Conservation (phyloP, 2,888 invertebrate genomes). For the Icerya purchasi region DNA sequence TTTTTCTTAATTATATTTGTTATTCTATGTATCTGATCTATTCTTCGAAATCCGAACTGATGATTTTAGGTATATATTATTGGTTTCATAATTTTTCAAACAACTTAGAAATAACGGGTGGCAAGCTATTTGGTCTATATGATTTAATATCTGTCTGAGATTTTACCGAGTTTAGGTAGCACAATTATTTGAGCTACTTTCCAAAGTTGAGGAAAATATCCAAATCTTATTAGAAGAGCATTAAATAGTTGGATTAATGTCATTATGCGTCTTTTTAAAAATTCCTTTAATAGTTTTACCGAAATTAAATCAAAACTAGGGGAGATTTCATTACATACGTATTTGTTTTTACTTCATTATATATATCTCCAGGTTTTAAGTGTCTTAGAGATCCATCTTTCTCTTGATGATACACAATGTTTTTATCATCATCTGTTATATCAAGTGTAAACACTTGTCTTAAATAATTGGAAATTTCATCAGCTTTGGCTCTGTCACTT, state of each 20-base stretch:
- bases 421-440: not conserved
- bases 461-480: not conserved
- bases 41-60: not conserved
- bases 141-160: not conserved
- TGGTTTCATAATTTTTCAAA: not conserved
- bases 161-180: not conserved
- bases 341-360: not conserved
- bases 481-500: not conserved
- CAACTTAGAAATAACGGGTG: no score
- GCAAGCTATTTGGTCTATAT: no score
- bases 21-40: not conserved
- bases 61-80: not conserved
- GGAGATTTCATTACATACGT: not conserved
- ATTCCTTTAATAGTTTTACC: not conserved
- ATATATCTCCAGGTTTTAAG: not conserved
- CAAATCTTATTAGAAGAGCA: not conserved
- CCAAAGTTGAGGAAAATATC: not conserved
- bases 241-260: not conserved
- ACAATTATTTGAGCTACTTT: not conserved
- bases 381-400: not conserved
- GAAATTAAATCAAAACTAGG: not conserved
- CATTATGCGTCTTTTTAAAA: not conserved
- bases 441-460: not conserved
- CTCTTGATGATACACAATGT: not conserved
- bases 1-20: not conserved